Base-by-base conservation (phyloP, 2,888 invertebrate species). In the Yponomeuta malinellus region DNA sequence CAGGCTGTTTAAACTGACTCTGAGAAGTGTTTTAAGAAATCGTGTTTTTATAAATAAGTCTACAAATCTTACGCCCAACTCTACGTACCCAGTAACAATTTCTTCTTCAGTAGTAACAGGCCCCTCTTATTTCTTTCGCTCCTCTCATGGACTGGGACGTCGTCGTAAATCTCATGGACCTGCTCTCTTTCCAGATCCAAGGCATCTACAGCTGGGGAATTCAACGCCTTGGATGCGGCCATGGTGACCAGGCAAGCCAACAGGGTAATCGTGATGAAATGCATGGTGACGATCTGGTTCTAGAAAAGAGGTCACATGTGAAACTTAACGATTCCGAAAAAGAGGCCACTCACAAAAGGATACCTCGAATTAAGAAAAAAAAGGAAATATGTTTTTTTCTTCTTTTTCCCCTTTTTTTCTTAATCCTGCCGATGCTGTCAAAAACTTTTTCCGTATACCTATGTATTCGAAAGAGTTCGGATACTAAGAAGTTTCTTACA, bases 81-180 rank as follows among this genome's bases (percentile, higher is more conserved):
- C 4, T 15, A 67, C 75, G 80, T 80, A 92, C 91, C 91, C 76
- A 91, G 85, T 73, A 91, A 80, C 72, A 92, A 79, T 77, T 92
- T 92, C 79, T 92, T 92, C 77, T 92, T 91, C 63, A 92, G 76
- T 63, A 90, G 77, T 48, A 91, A 77, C 71, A 91, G 78, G 71
- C 88, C 85, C 81, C 92, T 85, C 79, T 92, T 92, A 71, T 83
- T 83, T 76, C 92, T 84, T 9, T 83, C 81, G 75, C 86, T 88
- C 74, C 84, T 82, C 71, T 89, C 88, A 71, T 86, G 84, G 48
- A 77, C 81, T 0, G 89, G 86, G 31, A 82, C 81, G 72, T 85
- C 83, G 72, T 82, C 78, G 65, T 77, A 73, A 1, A 81, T 76
- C 71, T 86, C 85, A 69, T 85, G 82, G 31, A 78, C 76, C 66